Base-by-base conservation (phyloP, 2,113 vertebrate species). In the Podarcis raffonei region DNA sequence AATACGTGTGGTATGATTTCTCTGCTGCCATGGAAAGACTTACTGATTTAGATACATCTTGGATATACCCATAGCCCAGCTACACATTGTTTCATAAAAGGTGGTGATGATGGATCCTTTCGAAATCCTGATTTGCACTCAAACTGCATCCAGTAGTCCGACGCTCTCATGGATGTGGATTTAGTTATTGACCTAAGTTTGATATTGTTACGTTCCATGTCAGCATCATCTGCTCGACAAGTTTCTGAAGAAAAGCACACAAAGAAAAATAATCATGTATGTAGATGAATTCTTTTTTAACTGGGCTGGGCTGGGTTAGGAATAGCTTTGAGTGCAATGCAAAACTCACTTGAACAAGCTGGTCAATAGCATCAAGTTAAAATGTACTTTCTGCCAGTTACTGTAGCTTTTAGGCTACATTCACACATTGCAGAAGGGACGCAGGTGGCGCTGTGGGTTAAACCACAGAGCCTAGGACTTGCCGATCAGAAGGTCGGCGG, bases 91-190 rank as follows among this genome's bases (percentile, higher is more conserved):
- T 88, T 88, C 32, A 2, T 68, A 68, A 88, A 88, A 12, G 81
- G 81, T 53, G 80, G 2, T 68, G 87, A 83, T 20, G 30, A 88
- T 12, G 87, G 87, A 42, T 88, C 71, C 59, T 53, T 88, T 7
- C 1, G 71, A 83, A 76, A 88, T 76, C 87, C 87, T 3, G 9
- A 2, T 88, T 83, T 88, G 62, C 87, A 88, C 15, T 53, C 71
- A 88, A 88, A 88, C 30, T 77, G 37, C 71, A 83, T 77, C 87
- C 80, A 88, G n/a, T 88, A 88, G 82, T 88, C 87, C 8, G 80
- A 83, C 35, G 87, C 9, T 68, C 2, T 88, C 30, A 18, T 20
- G n/a, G 87, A 88, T n/a, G 87, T 88, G 32, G 87, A 88, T 7
- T 88, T 88, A 27, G 87, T 88, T 27, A 83, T 4, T 20, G 2